Conservation (phyloP, 2,797 vertebrate species). For the Gobionotothen gibberifrons region DNA sequence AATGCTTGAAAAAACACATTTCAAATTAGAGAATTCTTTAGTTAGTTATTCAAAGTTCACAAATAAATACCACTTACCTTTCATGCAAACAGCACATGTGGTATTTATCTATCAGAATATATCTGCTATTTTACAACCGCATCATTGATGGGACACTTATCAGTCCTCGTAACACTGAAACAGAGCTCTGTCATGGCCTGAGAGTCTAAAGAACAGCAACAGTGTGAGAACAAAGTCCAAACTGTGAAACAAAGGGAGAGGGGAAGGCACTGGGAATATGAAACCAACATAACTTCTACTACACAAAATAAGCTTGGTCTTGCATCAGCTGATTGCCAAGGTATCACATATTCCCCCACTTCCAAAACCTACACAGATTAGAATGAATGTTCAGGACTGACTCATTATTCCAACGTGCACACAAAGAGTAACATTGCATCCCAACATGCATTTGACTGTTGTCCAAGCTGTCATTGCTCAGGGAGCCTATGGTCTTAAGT, state of each 20-base stretch:
- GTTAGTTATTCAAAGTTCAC: background rate
- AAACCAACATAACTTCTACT: constrained; percentile 26
- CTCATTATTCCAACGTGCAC: constrained; percentile 52
- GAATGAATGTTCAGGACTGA: constrained; percentile 47
- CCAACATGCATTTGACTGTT: constrained; percentile 71
- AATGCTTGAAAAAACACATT: background rate
- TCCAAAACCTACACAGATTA: constrained; percentile 32
- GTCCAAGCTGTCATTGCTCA: constrained; percentile 61
- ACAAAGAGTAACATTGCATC: constrained; percentile 60
- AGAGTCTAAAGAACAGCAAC: constrained; percentile 63
- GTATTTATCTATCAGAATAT: background rate
- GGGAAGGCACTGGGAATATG: constrained; percentile 13
- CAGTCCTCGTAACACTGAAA: constrained; percentile 28
- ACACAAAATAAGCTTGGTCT: background rate
- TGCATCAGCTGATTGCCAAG: constrained; percentile 44
- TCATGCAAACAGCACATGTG: background rate
- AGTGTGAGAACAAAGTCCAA: constrained; percentile 53
- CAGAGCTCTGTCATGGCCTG: constrained; percentile 46
- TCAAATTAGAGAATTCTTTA: background rate
- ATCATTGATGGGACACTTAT: constrained; percentile 34
- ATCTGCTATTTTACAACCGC: constrained; percentile 3
- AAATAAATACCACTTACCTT: background rate
- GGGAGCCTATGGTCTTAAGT: constrained; percentile 75
- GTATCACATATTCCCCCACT: constrained; percentile 9
- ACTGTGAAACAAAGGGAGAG: constrained; percentile 19